Conservation (phyloP, 2,113 vertebrate species). For the Salvator merianae region DNA sequence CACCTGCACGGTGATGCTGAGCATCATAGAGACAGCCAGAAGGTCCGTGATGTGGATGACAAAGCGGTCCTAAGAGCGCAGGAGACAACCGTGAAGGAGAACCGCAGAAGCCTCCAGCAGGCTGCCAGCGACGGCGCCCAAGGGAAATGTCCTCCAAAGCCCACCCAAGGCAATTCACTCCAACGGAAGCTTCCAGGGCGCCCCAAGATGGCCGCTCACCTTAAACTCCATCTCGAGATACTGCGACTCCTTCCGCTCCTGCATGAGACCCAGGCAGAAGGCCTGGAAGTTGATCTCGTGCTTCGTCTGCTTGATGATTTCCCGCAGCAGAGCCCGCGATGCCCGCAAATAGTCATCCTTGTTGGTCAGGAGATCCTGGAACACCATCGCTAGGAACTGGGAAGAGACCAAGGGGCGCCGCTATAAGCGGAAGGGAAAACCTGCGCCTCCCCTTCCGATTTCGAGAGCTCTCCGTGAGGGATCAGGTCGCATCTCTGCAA, state of each 20-base stretch:
- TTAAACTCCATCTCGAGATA: slow-evolving; percentile 97
- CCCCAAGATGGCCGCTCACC: slow-evolving; percentile 62
- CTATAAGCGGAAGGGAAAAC: too few species aligned
- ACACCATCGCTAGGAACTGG: slow-evolving; percentile 98
- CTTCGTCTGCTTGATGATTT: slow-evolving; percentile 98
- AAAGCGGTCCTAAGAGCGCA: slow-evolving; percentile 86
- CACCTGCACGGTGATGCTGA: slow-evolving; percentile 97
- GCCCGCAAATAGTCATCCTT: slow-evolving; percentile 96
- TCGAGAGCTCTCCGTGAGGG: too few species aligned
- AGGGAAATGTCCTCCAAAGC: background rate
- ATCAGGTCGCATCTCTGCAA: too few species aligned
- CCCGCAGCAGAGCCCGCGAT: slow-evolving; percentile 89
- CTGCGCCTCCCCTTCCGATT: background rate
- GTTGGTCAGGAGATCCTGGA: slow-evolving; percentile 94
- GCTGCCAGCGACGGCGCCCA: background rate
- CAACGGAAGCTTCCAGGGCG: background rate
- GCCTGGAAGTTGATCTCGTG: slow-evolving; percentile 98
- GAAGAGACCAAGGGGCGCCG: too few species aligned
- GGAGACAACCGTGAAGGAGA: too few species aligned
- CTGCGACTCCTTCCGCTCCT: slow-evolving; percentile 90
- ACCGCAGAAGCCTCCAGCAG: too few species aligned
- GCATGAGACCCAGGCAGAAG: slow-evolving; percentile 97
- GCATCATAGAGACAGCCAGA: slow-evolving; percentile 97
- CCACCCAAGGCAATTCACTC: background rate
- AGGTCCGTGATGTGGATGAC: slow-evolving; percentile 96